These are phyloP conservation scores for Heliconius hewitsoni DNA, from an alignment of 1,140 invertebrate species.

Conservation along the genomic window DNA sequence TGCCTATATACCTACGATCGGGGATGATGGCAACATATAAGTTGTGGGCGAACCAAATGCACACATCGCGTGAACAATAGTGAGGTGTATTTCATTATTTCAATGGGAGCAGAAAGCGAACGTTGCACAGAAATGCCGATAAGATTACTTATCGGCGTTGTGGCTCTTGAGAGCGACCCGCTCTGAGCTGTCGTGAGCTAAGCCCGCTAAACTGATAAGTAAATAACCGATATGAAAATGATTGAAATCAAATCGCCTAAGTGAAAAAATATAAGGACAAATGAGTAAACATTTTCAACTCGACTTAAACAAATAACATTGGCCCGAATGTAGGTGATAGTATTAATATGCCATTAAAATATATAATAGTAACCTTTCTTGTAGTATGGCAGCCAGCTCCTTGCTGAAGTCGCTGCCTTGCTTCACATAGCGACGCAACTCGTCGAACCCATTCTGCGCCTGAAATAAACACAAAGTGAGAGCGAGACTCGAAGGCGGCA, in stretches of 20 bases:
- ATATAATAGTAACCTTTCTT: constrained; percentile 88
- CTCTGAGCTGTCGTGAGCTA: neutral
- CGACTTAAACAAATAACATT: no score
- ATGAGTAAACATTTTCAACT: no score
- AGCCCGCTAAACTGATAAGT: neutral
- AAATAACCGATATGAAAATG: neutral
- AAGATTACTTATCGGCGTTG: constrained; percentile 55
- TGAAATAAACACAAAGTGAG: constrained; percentile 65
- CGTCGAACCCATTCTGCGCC: constrained; percentile 96
- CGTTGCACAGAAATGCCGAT: constrained; percentile 53
- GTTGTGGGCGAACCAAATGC: no score
- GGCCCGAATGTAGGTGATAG: no score
- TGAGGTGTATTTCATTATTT: constrained; percentile 50
- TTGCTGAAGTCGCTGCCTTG: constrained; percentile 97
- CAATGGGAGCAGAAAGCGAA: constrained; percentile 50
- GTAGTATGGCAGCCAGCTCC: constrained; percentile 91
- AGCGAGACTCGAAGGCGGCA: no score
- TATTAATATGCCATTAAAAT: neutral
- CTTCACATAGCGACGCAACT: constrained; percentile 94
- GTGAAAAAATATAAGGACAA: no score
- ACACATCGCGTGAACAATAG: constrained; percentile 45
- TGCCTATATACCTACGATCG: no score
- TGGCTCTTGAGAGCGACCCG: neutral
- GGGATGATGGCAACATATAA: no score
- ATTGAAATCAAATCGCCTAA: neutral